Conservation (phyloP, 2,797 vertebrate genomes). For the Parotocinclus haroldoi region DNA sequence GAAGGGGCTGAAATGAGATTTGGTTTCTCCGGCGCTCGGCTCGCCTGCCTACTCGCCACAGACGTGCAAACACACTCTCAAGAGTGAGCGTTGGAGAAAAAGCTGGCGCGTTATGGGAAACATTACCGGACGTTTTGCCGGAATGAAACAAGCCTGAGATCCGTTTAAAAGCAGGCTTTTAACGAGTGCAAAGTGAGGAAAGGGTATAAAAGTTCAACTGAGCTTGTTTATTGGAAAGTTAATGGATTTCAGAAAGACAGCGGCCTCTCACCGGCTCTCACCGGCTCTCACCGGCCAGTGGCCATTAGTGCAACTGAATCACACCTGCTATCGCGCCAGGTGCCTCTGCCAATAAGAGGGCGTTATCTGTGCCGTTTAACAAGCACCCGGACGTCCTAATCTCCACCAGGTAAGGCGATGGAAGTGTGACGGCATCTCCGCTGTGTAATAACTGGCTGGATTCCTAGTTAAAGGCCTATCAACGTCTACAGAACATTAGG, state of each 20-base stretch:
- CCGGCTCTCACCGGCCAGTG: not conserved
- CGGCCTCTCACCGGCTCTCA: not conserved
- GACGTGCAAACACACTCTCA: constrained; percentile 1
- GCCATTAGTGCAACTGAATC: too few species aligned
- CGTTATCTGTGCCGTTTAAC: constrained; percentile 14
- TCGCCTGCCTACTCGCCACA: constrained; percentile 48
- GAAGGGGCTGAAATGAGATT: constrained; percentile 61
- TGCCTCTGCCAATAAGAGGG: constrained; percentile 3
- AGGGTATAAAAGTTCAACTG: too few species aligned
- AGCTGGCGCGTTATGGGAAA: not conserved
- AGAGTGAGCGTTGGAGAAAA: not conserved
- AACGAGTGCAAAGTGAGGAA: not conserved
- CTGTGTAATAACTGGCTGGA: constrained; percentile 42
- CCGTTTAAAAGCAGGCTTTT: not conserved
- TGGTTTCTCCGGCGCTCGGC: constrained; percentile 43
- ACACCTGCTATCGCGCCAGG: constrained; percentile 23
- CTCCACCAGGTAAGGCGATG: constrained; percentile 10
- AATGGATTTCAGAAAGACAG: not conserved
- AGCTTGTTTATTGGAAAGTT: too few species aligned
- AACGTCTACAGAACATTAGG: constrained; percentile 46
- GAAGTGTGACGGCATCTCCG: constrained; percentile 15
- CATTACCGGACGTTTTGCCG: not conserved
- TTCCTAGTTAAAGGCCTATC: constrained; percentile 53
- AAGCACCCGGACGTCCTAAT: not conserved
- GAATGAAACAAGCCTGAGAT: not conserved